Evolutionary conservation across 23 tunicate species (phyloP), one percentile per base, ranked within the genome.

Genomic region (Aplidium turbinatum): DNA sequence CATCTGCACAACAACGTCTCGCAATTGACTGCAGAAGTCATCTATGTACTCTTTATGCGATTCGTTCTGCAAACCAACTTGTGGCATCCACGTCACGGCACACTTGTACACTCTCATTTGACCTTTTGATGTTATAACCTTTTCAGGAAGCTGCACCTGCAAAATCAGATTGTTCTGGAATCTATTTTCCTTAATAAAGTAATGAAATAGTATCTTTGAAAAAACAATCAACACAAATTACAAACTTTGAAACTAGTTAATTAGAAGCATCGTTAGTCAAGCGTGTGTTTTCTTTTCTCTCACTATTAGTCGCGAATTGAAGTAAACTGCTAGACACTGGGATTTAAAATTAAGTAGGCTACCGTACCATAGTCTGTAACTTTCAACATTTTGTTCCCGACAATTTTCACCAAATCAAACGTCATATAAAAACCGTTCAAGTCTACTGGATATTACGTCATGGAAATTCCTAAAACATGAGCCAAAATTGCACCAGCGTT

Each of bases 61-160:
- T 5, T 78, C 66, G 52, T 42, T 35, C 3, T 78, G 64, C 22
- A 78, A 47, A 24, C 83, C 83, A 4, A 66, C 65, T 50, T 78
- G 83, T 5, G 83, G 83, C 56, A 78, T 45, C 83, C 83, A 78
- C 39, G 33, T 66, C 2, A 78, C 83, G 24, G 74, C 54, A 32
- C 83, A 78, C 38, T 48, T 65, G 65, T 78, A 78, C 18, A 78
- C 83, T 51, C 66, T 54, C 1, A 50, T 27, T 33, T 65, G 52
- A 1, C 83, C 75, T 0, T 78, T 16, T 21, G 83, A 45, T n/a
- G 39, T 33, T 24, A 50, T 25, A 22, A 78, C 75, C 28, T 45
- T 63, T 47, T 64, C 35, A 29, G 83, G 83, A 33, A 78, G 50
- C 50, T n/a, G n/a, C n/a, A n/a, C n/a, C n/a, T n/a, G n/a, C n/a